Evolutionary conservation across 2,113 vertebrate genomes (phyloP).

Genomic region (Austrofundulus limnaeus): DNA sequence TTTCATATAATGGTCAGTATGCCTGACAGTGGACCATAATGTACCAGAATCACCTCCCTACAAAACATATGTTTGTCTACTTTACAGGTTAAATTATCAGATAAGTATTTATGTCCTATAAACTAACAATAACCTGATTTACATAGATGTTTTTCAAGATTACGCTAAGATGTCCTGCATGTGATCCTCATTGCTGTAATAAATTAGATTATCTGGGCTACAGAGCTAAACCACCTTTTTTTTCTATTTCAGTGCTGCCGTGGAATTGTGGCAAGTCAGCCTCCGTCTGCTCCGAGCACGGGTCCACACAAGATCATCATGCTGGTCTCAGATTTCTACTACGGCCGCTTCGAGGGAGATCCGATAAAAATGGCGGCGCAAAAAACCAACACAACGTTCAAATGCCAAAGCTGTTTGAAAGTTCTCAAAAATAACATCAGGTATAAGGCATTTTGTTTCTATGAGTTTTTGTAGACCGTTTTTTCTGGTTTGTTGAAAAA

Average conservation of each 20-base stretch:
- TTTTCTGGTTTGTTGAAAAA: neutral
- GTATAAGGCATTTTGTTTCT: slow-evolving; percentile 68
- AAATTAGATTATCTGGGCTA: neutral
- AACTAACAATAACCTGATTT: too few relatives aligned
- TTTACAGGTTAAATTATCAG: too few relatives aligned
- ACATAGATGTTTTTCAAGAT: neutral
- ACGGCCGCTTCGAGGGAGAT: slow-evolving; percentile 90
- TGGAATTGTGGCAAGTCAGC: slow-evolving; percentile 77
- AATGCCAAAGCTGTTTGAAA: slow-evolving; percentile 96
- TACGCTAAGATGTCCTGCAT: too few relatives aligned
- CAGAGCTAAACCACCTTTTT: slow-evolving; percentile 3
- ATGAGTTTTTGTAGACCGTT: neutral
- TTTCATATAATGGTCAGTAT: slow-evolving; percentile 86
- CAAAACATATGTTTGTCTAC: too few relatives aligned
- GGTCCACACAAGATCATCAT: slow-evolving; percentile 91
- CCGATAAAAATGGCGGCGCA: slow-evolving; percentile 71
- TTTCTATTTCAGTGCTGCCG: slow-evolving; percentile 82
- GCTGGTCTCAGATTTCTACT: slow-evolving; percentile 97
- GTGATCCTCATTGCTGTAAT: too few relatives aligned
- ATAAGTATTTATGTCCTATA: too few relatives aligned
- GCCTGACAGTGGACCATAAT: too few relatives aligned
- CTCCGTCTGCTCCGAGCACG: slow-evolving; percentile 61
- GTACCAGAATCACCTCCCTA: too few relatives aligned
- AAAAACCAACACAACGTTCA: slow-evolving; percentile 90
- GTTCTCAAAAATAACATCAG: slow-evolving; percentile 97